Evolutionary conservation across 64 coral and sea anemone species (phyloP).

Genomic region (Acropora tenuis): DNA sequence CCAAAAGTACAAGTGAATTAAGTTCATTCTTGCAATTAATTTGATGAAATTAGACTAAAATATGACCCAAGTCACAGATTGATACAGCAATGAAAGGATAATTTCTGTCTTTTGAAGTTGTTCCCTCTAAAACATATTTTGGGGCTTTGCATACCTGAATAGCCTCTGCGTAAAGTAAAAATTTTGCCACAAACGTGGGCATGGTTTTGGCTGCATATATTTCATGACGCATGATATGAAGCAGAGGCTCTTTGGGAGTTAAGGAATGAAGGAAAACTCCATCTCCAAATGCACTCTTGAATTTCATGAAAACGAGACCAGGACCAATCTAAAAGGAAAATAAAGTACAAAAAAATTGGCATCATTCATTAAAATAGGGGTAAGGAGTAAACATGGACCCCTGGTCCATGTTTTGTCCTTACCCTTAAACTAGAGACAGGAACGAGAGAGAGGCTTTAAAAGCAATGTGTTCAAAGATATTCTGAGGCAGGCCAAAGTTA

Average conservation of each 20-base stretch:
- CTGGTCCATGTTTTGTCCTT: too few species aligned
- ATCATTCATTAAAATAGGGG: background rate
- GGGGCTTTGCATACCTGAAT: slow-evolving; percentile 65
- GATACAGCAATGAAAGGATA: too few species aligned
- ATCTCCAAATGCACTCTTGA: slow-evolving; percentile 35
- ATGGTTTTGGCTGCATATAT: slow-evolving; percentile 54
- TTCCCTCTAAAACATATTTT: background rate
- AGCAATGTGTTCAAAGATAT: too few species aligned
- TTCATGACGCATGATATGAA: slow-evolving; percentile 77
- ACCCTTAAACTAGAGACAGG: too few species aligned
- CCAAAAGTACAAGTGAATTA: too few species aligned
- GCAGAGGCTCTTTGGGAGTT: slow-evolving; percentile 83
- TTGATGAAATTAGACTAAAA: too few species aligned
- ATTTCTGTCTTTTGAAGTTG: too few species aligned
- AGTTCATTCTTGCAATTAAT: too few species aligned
- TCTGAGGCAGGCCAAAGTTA: too few species aligned
- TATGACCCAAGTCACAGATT: too few species aligned
- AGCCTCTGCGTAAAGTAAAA: slow-evolving; percentile 69
- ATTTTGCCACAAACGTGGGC: slow-evolving; percentile 57
- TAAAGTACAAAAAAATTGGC: background rate
- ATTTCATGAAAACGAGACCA: slow-evolving; percentile 85
- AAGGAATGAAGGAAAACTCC: slow-evolving; percentile 69
- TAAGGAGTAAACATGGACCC: too few species aligned
- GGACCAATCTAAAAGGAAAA: slow-evolving; percentile 75
- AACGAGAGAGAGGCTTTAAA: too few species aligned